Conservation (phyloP, 2,888 invertebrate species). For the Dryobota labecula region DNA sequence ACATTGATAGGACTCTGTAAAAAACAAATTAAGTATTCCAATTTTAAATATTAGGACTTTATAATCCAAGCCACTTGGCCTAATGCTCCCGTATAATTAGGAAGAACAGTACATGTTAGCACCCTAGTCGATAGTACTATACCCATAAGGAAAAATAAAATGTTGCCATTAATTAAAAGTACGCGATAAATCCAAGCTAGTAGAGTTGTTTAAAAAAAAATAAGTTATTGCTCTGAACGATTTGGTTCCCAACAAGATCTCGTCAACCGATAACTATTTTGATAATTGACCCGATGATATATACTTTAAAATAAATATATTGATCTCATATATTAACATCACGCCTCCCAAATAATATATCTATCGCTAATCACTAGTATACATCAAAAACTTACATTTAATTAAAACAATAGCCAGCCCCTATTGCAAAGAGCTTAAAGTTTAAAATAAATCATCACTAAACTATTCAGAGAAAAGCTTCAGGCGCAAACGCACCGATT, state of each 20-base stretch:
- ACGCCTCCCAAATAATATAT: constrained; percentile 74
- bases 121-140: too few species aligned
- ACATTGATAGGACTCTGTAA: too few species aligned
- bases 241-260: constrained; percentile 45
- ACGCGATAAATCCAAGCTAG: background rate
- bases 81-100: too few species aligned
- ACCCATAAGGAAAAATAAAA: background rate
- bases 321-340: constrained; percentile 69
- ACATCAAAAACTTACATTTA: constrained; percentile 68
- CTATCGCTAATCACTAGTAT: constrained; percentile 71
- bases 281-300: constrained; percentile 61
- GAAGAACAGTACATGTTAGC: too few species aligned
- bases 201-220: constrained; percentile 13
- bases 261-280: constrained; percentile 54
- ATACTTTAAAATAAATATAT: constrained; percentile 57
- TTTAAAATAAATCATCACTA: constrained; percentile 61
- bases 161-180: background rate
- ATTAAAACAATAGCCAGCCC: constrained; percentile 64
- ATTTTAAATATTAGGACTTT: too few species aligned
- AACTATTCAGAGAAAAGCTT: constrained; percentile 62
- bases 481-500: constrained; percentile 53
- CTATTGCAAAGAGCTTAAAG: constrained; percentile 56
- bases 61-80: too few species aligned
- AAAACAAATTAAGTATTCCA: too few species aligned
- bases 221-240: constrained; percentile 11